These are phyloP conservation scores for Lepidurus couesii DNA, from an alignment of 1,140 invertebrate genomes.

Conservation along the genomic window DNA sequence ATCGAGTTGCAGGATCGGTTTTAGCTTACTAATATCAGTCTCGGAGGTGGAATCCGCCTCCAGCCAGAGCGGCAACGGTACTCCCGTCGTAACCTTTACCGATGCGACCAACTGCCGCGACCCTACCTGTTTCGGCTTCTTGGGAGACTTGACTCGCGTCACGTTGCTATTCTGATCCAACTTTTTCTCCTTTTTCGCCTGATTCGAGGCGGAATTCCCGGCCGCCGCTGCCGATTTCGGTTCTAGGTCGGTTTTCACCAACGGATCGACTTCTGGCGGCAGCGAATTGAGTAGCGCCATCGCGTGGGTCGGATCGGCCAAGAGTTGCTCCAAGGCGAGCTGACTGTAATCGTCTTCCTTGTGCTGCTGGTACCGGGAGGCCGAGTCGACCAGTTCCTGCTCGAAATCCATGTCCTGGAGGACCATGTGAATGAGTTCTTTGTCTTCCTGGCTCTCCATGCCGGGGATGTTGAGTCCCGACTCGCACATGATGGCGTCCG, in stretches of 20 bases:
- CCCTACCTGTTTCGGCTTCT: background rate
- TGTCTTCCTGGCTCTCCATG: slow-evolving; percentile 33
- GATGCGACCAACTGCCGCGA: background rate
- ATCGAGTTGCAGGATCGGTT: slow-evolving; percentile 52
- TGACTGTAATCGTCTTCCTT: slow-evolving; percentile 29
- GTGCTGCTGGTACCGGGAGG: slow-evolving; percentile 9
- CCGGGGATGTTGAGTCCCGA: slow-evolving; percentile 33
- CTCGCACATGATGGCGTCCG: slow-evolving; percentile 35
- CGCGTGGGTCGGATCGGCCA: slow-evolving; percentile 32
- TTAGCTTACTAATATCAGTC: slow-evolving; percentile 38
- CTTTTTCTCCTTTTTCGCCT: slow-evolving; percentile 16
- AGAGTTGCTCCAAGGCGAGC: slow-evolving; percentile 20
- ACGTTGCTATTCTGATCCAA: slow-evolving; percentile 32
- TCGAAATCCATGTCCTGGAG: slow-evolving; percentile 33
- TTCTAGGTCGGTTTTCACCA: background rate
- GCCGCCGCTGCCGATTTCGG: background rate
- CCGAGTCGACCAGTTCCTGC: slow-evolving; percentile 28
- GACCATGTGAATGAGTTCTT: slow-evolving; percentile 34
- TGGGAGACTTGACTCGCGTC: background rate
- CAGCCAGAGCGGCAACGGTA: background rate
- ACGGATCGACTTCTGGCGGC: slow-evolving; percentile 22
- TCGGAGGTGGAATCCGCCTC: background rate
- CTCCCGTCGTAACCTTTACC: slow-evolving; percentile 29
- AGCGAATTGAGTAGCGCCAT: slow-evolving; percentile 28
- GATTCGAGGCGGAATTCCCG: background rate